These are phyloP conservation scores for Platichthys flesus DNA, from an alignment of 2,113 vertebrate genomes.

Conservation along the genomic window DNA sequence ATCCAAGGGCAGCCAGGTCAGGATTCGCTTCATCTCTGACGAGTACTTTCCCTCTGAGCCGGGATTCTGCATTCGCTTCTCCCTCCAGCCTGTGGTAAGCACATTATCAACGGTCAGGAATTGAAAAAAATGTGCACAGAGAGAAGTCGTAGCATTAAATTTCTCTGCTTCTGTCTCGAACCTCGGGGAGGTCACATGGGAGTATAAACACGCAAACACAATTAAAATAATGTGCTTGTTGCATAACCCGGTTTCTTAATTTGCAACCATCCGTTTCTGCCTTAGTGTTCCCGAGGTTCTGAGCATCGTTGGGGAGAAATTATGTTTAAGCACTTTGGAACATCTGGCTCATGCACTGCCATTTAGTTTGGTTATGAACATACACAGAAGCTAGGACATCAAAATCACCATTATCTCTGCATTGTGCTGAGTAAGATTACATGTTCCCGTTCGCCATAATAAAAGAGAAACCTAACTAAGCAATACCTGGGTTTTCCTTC, in stretches of 20 bases:
- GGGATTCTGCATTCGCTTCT: constrained; percentile 95
- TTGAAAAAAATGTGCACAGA: neutral
- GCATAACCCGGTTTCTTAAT: constrained; percentile 38
- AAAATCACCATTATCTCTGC: neutral
- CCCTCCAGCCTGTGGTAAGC: constrained; percentile 88
- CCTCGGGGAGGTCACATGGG: constrained; percentile 25
- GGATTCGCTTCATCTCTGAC: constrained; percentile 94
- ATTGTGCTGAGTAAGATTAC: neutral
- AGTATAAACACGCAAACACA: constrained; percentile 15
- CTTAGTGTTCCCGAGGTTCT: constrained; percentile 8
- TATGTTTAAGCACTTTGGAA: constrained; percentile 23
- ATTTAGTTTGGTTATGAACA: constrained; percentile 26
- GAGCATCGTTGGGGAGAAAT: constrained; percentile 29
- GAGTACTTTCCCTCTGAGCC: constrained; percentile 97
- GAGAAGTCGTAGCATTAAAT: neutral
- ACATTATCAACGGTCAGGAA: neutral
- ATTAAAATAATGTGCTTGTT: constrained; percentile 37
- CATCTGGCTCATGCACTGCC: constrained; percentile 26
- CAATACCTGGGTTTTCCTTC: neutral
- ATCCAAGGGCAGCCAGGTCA: constrained; percentile 93
- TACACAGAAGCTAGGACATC: neutral
- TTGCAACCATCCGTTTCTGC: constrained; percentile 37
- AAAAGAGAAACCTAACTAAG: too few species aligned
- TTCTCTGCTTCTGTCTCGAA: constrained; percentile 10
- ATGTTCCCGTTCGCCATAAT: too few species aligned